Conservation (phyloP, 2,113 vertebrate genomes). For the Aptenodytes patagonicus region DNA sequence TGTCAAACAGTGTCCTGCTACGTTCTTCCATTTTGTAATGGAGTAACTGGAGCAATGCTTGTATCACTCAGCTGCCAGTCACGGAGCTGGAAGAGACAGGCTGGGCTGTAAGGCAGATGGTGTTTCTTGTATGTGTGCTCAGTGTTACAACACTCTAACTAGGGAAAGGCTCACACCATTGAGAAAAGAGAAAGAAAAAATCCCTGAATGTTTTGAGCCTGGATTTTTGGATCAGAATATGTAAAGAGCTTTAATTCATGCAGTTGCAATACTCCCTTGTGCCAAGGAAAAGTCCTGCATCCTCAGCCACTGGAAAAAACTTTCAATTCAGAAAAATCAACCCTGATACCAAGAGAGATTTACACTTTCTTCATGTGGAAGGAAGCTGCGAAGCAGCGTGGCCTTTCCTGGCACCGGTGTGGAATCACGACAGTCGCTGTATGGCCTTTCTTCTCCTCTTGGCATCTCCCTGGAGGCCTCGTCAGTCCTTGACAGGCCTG, state of each 20-base stretch:
- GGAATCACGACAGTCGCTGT: accelerated
- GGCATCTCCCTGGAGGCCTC: slow-evolving; percentile 25
- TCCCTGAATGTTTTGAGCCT: not conserved
- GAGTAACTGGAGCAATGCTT: not conserved
- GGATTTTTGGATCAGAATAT: not conserved
- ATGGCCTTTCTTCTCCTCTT: slow-evolving; percentile 1
- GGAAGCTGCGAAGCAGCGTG: not conserved
- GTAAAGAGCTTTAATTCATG: not conserved
- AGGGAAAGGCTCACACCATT: not conserved
- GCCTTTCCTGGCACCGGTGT: not conserved
- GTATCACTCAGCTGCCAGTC: not conserved
- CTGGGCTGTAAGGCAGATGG: not conserved
- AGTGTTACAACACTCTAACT: not conserved
- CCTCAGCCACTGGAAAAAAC: not conserved
- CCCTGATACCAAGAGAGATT: not conserved
- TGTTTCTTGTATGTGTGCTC: not conserved
- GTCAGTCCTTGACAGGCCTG: not conserved
- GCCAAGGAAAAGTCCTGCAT: not conserved
- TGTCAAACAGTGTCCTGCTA: not conserved
- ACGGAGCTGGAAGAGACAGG: not conserved
- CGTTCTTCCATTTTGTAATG: not conserved
- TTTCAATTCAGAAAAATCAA: not conserved
- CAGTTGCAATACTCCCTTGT: not conserved
- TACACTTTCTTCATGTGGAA: not conserved
- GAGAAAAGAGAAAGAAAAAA: not conserved